Evolutionary conservation across 1,140 invertebrate species (phyloP), one percentile per base, ranked within the genome.

Genomic region (Hetaerina americana): DNA sequence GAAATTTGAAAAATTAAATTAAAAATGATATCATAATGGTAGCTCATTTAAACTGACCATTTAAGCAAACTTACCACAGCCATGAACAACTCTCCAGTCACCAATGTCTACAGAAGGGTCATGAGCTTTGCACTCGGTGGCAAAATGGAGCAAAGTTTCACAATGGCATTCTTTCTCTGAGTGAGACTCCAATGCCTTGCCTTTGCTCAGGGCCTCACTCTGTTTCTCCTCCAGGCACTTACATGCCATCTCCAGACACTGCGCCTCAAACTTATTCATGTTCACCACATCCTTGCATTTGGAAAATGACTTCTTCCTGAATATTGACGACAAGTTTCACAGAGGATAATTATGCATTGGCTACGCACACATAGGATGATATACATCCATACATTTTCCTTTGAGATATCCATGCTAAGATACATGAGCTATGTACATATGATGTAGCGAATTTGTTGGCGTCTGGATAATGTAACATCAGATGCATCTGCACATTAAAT

Each of bases 191-290:
- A 57, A 10, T 57, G 2, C 10, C 22, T 18, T 1, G 22, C 10
- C 40, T n/a, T 5, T 12, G 15, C 1, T 57, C 22, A 10, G 2
- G 22, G 40, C 40, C 15, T 57, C 22, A 57, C 22, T 57, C 22
- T 57, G 15, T 57, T 10, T 57, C 10, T 57, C 40, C 22, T 66
- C 70, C 27, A 90, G 74, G 77, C 92, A 94, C 40, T 85, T 82
- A 78, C 91, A 93, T 5, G 87, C 85, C 18, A 85, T 86, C 76
- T 92, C 90, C 6, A 92, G 78, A 76, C 92, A 94, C 26, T 87
- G 85, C 66, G 86, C 86, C 1, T 89, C 80, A 78, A 88, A 90
- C 72, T 86, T 85, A 71, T 92, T 87, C 24, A 89, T 75, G 74
- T 89, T 84, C 0, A 90, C 76, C 0, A 85, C 80, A 72, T 82